phyloP scores from a whole-genome alignment of 2,888 invertebrate species.

The Agrotis ipsilon region DNA sequence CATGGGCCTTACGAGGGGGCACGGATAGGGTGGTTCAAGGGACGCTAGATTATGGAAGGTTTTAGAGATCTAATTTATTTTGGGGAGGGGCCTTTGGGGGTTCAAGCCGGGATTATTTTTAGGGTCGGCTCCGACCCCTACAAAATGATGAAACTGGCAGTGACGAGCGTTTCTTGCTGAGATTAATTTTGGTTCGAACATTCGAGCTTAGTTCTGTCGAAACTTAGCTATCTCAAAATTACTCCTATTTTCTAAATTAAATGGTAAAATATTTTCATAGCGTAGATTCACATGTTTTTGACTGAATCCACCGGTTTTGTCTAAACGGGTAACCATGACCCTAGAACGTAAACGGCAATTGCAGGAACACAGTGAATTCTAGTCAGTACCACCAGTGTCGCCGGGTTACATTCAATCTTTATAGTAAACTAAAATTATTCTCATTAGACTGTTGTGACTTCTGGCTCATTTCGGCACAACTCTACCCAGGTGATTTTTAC shows the following conservation, averaged over 20 bases:
- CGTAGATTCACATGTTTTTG: too few species aligned
- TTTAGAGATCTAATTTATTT: conserved; percentile 84
- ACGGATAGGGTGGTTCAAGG: conserved; percentile 72
- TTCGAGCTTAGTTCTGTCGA: not conserved
- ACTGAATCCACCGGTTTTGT: too few species aligned
- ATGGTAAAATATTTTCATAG: too few species aligned
- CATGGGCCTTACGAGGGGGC: conserved; percentile 79
- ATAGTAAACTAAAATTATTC: too few species aligned
- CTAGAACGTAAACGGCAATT: too few species aligned
- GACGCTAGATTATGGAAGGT: conserved; percentile 74
- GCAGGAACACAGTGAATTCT: too few species aligned
- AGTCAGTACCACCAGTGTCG: too few species aligned
- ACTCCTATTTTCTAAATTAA: not conserved
- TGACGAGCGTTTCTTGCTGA: conserved; percentile 37
- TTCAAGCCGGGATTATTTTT: conserved; percentile 66
- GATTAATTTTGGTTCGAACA: conserved; percentile 36
- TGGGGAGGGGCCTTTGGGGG: conserved; percentile 74
- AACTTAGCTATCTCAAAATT: not conserved
- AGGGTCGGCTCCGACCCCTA: conserved; percentile 63
- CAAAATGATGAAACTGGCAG: conserved; percentile 43
- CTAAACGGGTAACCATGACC: too few species aligned
- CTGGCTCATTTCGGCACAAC: not conserved
- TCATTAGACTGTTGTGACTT: too few species aligned
- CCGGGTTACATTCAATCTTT: too few species aligned
- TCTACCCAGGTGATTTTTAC: not conserved